Percentiles rank a stretch among this genome's conserved stretches.
Conservation (phyloP, 2,797 vertebrate genomes). For the Potorous gilbertii region DNA sequence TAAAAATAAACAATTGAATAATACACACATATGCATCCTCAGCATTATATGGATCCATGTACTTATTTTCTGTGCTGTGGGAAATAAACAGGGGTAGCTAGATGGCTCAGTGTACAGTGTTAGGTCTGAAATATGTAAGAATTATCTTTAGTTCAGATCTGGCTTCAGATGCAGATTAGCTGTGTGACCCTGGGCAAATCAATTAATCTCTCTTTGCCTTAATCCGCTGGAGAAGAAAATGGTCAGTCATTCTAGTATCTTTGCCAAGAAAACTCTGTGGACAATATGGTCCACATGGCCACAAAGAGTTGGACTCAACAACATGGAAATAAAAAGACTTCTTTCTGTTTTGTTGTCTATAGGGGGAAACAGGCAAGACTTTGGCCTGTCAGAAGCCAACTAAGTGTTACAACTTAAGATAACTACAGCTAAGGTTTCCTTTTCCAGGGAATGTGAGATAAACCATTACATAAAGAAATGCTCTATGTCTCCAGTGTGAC, state of each 20-base stretch:
- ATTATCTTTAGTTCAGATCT: not conserved
- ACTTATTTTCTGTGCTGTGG: not conserved
- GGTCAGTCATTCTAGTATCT: not conserved
- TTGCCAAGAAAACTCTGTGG: not conserved
- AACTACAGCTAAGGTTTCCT: not conserved
- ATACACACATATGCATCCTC: not conserved
- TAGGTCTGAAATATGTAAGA: not conserved
- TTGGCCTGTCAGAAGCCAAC: not conserved
- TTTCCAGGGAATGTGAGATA: not conserved
- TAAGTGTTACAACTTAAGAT: not conserved
- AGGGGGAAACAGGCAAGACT: not conserved
- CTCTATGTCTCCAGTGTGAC: not conserved
- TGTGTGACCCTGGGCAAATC: not conserved
- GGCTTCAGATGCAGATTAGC: not conserved
- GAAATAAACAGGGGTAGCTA: not conserved
- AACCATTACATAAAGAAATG: not conserved
- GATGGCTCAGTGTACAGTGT: not conserved
- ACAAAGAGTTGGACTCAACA: not conserved
- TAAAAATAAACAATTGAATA: not conserved
- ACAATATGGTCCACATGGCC: not conserved
- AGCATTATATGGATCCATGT: not conserved
- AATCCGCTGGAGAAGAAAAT: not conserved
- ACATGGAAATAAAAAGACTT: not conserved
- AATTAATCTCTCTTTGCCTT: not conserved
- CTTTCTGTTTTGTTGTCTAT: not conserved